These are phyloP conservation scores for Harpalus rufipes DNA, from an alignment of 2,888 invertebrate species.

Conservation along the genomic window DNA sequence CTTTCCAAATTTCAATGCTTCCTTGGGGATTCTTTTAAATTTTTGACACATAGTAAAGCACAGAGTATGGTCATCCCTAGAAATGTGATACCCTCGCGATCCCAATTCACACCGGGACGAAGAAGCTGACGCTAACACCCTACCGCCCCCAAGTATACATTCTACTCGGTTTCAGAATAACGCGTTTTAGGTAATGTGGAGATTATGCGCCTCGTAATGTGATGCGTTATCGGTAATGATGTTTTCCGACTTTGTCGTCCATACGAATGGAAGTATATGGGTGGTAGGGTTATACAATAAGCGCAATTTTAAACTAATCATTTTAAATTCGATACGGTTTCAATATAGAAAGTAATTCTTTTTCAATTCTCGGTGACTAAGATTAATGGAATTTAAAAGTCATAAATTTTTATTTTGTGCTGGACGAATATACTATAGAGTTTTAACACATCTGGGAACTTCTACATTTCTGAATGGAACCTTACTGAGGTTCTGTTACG, in stretches of 20 bases:
- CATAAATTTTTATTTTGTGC: conserved; percentile 60
- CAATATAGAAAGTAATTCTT: conserved; percentile 56
- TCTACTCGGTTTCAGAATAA: not conserved
- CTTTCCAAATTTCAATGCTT: conserved; percentile 74
- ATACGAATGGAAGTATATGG: conserved; percentile 9
- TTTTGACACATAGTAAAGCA: conserved; percentile 77
- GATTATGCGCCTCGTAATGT: conserved; percentile 32
- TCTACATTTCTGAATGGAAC: no score
- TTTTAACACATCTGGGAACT: conserved; percentile 29
- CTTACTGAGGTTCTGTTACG: no score
- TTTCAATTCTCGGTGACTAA: conserved; percentile 53
- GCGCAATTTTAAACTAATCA: conserved; percentile 56
- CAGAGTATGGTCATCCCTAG: conserved; percentile 76
- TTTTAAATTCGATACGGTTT: conserved; percentile 59
- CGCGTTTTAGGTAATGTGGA: conserved; percentile 46
- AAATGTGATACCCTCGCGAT: conserved; percentile 73
- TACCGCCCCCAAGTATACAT: not conserved
- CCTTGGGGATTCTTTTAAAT: conserved; percentile 77
- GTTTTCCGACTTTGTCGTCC: conserved; percentile 17
- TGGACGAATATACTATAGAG: not conserved
- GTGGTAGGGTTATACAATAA: conserved; percentile 53
- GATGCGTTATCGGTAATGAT: conserved; percentile 24
- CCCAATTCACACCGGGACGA: conserved; percentile 50
- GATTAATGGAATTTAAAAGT: conserved; percentile 53
- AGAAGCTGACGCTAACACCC: not conserved